Conservation (phyloP, 2,888 invertebrate genomes). For the Cinara cedri region DNA sequence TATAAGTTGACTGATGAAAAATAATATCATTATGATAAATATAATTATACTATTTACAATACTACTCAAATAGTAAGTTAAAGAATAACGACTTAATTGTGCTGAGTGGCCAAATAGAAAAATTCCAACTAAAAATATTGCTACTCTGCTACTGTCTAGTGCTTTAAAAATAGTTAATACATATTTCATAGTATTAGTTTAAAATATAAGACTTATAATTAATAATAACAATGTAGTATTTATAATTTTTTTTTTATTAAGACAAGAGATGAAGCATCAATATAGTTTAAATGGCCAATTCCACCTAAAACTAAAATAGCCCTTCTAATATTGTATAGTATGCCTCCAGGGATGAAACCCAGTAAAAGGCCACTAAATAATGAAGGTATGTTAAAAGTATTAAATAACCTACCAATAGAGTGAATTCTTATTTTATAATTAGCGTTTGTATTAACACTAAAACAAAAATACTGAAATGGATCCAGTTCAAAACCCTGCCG, state of each 20-base stretch:
- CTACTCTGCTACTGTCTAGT: constrained; percentile 77
- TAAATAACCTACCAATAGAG: constrained; percentile 69
- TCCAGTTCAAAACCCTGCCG: constrained; percentile 59
- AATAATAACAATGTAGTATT: too few relatives aligned
- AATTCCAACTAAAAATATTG: constrained; percentile 71
- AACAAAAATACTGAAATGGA: constrained; percentile 61
- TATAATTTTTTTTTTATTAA: too few relatives aligned
- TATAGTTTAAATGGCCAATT: too few relatives aligned
- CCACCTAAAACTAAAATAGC: too few relatives aligned
- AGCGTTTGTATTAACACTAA: constrained; percentile 73
- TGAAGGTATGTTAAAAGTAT: too few relatives aligned
- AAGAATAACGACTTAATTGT: constrained; percentile 75
- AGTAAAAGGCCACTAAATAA: too few relatives aligned
- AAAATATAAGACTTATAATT: too few relatives aligned
- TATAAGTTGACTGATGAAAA: constrained; percentile 78
- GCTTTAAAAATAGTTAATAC: constrained; percentile 66
- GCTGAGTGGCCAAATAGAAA: constrained; percentile 74
- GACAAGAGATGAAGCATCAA: too few relatives aligned
- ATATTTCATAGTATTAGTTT: too few relatives aligned
- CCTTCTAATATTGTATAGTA: too few relatives aligned
- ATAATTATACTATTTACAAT: constrained; percentile 79
- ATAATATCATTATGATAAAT: constrained; percentile 81
- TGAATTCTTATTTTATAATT: constrained; percentile 69
- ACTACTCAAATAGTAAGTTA: constrained; percentile 88
- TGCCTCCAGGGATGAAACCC: too few relatives aligned